Evolutionary conservation across 2,888 invertebrate genomes (phyloP).

Genomic region (Oscheius sp.): DNA sequence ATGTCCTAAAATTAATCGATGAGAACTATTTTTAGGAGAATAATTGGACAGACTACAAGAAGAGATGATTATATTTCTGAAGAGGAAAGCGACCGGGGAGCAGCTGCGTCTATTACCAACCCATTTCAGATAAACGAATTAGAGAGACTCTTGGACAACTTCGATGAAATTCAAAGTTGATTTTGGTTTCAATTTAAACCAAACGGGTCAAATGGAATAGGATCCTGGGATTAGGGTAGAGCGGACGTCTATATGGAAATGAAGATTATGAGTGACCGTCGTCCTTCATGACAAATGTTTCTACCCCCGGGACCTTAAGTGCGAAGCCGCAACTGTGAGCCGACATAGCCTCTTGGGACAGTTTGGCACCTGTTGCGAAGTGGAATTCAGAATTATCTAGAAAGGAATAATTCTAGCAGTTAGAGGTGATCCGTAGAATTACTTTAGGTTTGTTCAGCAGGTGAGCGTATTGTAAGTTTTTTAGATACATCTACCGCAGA

Average conservation of each 20-base stretch:
- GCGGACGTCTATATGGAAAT: slow-evolving; percentile 26
- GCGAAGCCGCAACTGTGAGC: not conserved
- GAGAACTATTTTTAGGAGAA: too few species aligned
- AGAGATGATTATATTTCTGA: too few species aligned
- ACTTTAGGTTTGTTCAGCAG: too few species aligned
- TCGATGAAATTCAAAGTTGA: not conserved
- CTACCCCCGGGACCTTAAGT: slow-evolving; percentile 15
- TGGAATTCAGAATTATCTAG: too few species aligned
- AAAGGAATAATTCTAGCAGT: too few species aligned
- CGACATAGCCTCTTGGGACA: not conserved
- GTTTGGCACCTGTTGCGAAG: not conserved
- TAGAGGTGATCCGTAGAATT: too few species aligned
- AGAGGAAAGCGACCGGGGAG: slow-evolving; percentile 14
- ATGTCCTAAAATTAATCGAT: too few species aligned
- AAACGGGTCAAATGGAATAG: not conserved
- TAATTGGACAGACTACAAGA: too few species aligned
- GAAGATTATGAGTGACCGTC: slow-evolving; percentile 33
- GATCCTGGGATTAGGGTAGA: not conserved
- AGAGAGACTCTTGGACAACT: slow-evolving; percentile 4
- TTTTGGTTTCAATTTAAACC: not conserved
- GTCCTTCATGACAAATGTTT: slow-evolving; percentile 26
- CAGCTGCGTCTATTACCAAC: slow-evolving; percentile 28
- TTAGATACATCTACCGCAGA: too few species aligned
- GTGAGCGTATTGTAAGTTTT: too few species aligned
- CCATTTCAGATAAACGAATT: slow-evolving; percentile 25